These are phyloP conservation scores for Poeciliopsis turneri DNA, from an alignment of 2,797 vertebrate species.

Conservation along the genomic window DNA sequence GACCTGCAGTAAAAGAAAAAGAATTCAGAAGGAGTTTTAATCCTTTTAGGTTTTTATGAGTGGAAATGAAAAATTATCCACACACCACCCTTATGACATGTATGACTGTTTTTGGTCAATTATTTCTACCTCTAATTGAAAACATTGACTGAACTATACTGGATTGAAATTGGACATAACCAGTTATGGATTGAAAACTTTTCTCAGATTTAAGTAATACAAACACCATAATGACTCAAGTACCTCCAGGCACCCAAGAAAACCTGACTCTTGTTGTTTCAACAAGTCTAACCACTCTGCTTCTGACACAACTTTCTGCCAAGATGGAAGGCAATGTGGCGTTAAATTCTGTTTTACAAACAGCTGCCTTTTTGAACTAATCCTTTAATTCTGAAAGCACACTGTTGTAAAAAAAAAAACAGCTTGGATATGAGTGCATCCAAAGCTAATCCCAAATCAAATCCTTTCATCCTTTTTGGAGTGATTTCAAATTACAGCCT, in stretches of 20 bases:
- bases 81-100: too few species aligned
- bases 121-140: too few species aligned
- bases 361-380: not conserved
- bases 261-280: not conserved
- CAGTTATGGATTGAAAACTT: not conserved
- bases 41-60: not conserved
- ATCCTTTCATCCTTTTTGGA: conserved; percentile 8
- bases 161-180: not conserved
- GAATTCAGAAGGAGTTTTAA: not conserved
- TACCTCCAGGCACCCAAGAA: not conserved
- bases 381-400: not conserved
- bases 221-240: not conserved
- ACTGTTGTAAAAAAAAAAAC: too few species aligned
- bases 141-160: not conserved
- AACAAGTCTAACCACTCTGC: not conserved
- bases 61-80: not conserved
- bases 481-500: not conserved
- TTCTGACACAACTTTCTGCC: not conserved
- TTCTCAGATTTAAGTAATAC: not conserved
- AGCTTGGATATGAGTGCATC: not conserved
- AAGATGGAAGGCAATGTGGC: not conserved
- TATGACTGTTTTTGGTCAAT: too few species aligned
- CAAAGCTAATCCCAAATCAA: conserved; percentile 8
- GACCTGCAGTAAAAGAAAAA: conserved; percentile 1
- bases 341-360: not conserved